Percentiles rank a stretch among this genome's conserved stretches.
Conservation (phyloP, 2,888 invertebrate genomes). For the Coremacera marginata region DNA sequence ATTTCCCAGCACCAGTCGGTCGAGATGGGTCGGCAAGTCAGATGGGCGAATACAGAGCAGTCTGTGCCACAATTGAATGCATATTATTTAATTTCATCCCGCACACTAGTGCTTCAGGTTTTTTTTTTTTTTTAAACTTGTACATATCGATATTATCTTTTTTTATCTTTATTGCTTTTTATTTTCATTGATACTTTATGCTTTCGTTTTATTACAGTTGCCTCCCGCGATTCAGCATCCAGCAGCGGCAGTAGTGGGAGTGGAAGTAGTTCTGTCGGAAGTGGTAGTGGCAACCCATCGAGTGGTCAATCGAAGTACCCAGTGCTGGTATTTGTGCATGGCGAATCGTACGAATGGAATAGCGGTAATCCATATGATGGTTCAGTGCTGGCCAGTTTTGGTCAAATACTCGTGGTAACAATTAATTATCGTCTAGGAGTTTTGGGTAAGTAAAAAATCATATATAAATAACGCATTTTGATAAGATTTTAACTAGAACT, state of each 20-base stretch:
- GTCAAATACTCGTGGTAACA: constrained; percentile 89
- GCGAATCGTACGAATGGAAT: constrained; percentile 96
- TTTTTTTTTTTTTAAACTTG: not conserved
- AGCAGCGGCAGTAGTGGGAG: constrained; percentile 48
- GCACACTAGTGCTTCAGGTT: not conserved
- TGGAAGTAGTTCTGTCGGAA: constrained; percentile 48
- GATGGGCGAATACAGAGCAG: not conserved
- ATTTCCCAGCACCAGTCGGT: constrained; percentile 31
- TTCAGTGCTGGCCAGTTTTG: constrained; percentile 93
- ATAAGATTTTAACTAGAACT: too few species aligned
- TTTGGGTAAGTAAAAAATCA: constrained; percentile 74
- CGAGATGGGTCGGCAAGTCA: constrained; percentile 23
- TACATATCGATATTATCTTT: not conserved
- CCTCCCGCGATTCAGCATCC: constrained; percentile 64
- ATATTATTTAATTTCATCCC: constrained; percentile 4
- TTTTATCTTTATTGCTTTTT: constrained; percentile 24
- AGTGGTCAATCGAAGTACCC: constrained; percentile 76
- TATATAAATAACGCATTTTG: too few species aligned
- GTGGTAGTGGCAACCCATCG: constrained; percentile 70
- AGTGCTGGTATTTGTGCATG: constrained; percentile 95
- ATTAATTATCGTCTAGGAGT: constrained; percentile 87
- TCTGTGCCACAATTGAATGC: not conserved
- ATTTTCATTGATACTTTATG: constrained; percentile 3
- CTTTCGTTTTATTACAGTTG: constrained; percentile 58
- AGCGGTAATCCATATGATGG: constrained; percentile 99